A percentile compares a stretch with the other conserved stretches of the same genome.
These are phyloP conservation scores for Triplophysa yarkandensis DNA, from an alignment of 2,797 vertebrate genomes.

Conservation along the genomic window DNA sequence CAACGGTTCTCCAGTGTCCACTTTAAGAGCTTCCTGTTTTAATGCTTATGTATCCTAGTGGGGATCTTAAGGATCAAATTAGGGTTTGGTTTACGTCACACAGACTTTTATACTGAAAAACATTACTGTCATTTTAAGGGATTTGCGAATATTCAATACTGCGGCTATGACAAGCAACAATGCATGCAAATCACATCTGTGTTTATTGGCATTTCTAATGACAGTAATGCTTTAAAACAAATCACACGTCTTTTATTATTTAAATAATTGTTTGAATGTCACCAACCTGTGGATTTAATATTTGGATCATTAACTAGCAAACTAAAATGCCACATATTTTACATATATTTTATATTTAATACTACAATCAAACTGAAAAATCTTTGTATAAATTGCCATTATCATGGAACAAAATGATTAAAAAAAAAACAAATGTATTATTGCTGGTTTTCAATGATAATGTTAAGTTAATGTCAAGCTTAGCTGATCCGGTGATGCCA, in stretches of 20 bases:
- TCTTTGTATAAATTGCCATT: too few species aligned
- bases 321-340: neutral
- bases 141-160: neutral
- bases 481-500: too few species aligned
- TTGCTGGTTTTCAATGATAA: too few species aligned
- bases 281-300: neutral
- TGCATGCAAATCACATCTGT: neutral
- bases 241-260: too few species aligned
- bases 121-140: neutral
- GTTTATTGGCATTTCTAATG: neutral
- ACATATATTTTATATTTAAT: too few species aligned
- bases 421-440: too few species aligned
- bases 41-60: constrained; percentile 2
- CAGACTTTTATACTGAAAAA: neutral
- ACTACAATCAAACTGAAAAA: too few species aligned
- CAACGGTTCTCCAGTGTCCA: neutral
- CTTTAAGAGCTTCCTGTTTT: constrained; percentile 27
- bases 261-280: too few species aligned
- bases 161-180: neutral
- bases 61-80: neutral
- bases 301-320: constrained; percentile 9
- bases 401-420: too few species aligned
- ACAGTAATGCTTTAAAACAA: neutral
- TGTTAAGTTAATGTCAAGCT: too few species aligned
- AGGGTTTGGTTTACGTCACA: constrained; percentile 24